Evolutionary conservation across 2,888 invertebrate species (phyloP), one percentile per base, ranked within the genome.

Genomic region (Julus scandinavius): DNA sequence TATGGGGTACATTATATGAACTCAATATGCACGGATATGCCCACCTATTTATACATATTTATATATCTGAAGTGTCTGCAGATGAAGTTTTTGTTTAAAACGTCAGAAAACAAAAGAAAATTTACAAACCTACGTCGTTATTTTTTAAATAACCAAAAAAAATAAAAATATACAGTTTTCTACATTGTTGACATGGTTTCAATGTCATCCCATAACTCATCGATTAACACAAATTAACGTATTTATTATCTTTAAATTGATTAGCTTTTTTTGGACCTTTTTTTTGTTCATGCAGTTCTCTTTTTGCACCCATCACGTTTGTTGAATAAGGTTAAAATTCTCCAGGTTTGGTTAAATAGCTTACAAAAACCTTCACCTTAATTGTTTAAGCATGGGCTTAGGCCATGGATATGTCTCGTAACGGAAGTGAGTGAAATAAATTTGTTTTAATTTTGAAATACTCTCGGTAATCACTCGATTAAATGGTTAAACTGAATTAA

Each of bases 21-120:
- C 72, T 29, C 72, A 72, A 11, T 29, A 29, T 72, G 72, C 9
- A 11, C 29, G 29, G 38, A 72, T 72, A 72, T 72, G 72, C 72
- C 72, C 29, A 72, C 72, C 72, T 72, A 72, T 72, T 29, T 72
- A 72, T 72, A 72, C 72, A 72, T 72, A 72, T 72, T 72, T 72
- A 72, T 72, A 72, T 72, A 72, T 72, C 72, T 72, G 29, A 72
- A 29, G 11, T 72, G 29, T 29, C 29, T 29, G 29, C 29, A 3
- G 72, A 29, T 72, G 72, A 72, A 20, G 20, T 72, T 72, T 72
- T 72, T 72, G 7, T 29, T 54, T 5, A n/a, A 29, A 29, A 29
- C 13, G 29, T 11, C 72, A 29, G 29, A 72, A 29, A n/a, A 72
- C 11, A 29, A 29, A 15, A 54, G 15, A 72, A 63, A 11, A 72